phyloP scores from a whole-genome alignment of 2,113 vertebrate species.

The Bungarus multicinctus region DNA sequence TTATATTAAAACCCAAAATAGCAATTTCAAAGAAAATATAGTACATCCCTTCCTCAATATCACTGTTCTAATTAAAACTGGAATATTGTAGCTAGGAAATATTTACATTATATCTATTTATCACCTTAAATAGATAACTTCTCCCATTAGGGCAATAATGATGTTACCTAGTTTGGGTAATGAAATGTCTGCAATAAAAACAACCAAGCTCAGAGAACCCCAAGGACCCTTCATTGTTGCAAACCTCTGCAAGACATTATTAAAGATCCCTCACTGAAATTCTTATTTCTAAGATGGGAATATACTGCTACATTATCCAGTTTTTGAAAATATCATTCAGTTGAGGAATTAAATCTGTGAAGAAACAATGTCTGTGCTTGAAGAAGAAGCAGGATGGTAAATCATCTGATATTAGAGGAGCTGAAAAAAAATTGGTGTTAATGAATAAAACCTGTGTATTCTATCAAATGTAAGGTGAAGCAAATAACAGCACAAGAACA shows the following conservation, averaged over 20 bases:
- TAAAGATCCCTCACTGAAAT: neutral
- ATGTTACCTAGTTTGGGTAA: neutral
- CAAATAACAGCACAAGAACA: slow-evolving; percentile 4
- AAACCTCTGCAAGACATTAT: neutral
- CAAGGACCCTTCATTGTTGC: neutral
- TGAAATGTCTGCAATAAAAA: neutral
- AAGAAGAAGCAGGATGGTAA: neutral
- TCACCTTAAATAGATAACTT: neutral
- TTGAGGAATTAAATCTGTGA: neutral
- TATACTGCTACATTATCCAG: neutral
- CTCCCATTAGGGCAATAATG: neutral
- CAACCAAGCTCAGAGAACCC: neutral
- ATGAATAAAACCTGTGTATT: neutral
- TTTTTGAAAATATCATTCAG: neutral
- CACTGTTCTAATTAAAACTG: neutral
- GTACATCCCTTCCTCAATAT: neutral
- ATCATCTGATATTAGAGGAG: neutral
- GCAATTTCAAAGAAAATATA: neutral
- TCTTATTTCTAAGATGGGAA: neutral
- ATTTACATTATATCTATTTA: neutral
- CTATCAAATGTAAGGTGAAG: neutral
- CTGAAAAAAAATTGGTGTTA: slow-evolving; percentile 6
- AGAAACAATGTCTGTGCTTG: neutral
- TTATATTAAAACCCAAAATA: neutral
- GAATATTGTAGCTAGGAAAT: neutral